Evolutionary conservation across 1,140 invertebrate species (phyloP), one percentile per base, ranked within the genome.

Genomic region (Sarcophaga bullata): DNA sequence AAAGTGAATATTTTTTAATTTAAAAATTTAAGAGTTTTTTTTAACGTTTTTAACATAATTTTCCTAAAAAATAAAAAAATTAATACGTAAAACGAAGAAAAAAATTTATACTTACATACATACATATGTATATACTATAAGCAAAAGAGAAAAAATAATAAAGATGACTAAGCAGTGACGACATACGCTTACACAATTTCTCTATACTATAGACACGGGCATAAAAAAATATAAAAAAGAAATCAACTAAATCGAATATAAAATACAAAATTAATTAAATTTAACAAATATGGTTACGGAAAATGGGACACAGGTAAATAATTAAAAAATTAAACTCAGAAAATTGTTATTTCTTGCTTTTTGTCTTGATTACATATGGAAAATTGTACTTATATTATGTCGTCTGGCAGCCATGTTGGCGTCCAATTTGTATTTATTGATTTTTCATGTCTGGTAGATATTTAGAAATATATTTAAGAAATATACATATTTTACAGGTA

Each of bases 301-400:
- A 86, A 90, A 90, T 85, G 89, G 88, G 87, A 88, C 87, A 82
- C 89, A 90, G 89, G 89, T 90, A 90, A 84, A n/a, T 78, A 81
- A n/a, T 68, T 0, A 68, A 8, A 68, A 68, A 68, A 17, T 68
- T 25, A n/a, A 3, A 0, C 5, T 19, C 8, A 68, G 9, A 68
- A 68, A 68, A 80, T 47, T 75, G 48, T 46, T 37, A 82, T 78
- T 76, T 84, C 83, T 80, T 25, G 19, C 68, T 73, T 82, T 83
- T 5, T 13, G 37, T 86, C 83, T 81, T 75, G 73, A 68, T 17
- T 37, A 76, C 72, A 52, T 46, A 50, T 46, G 11, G 15, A 62
- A 47, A 54, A 80, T 72, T 86, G 85, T 58, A 4, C n/a, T 58
- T 58, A 15, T 68, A 8, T 17, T 47, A 86, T 84, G 80, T 68